phyloP scores from a whole-genome alignment of 1,140 invertebrate species.

The Sycobia sp. region DNA sequence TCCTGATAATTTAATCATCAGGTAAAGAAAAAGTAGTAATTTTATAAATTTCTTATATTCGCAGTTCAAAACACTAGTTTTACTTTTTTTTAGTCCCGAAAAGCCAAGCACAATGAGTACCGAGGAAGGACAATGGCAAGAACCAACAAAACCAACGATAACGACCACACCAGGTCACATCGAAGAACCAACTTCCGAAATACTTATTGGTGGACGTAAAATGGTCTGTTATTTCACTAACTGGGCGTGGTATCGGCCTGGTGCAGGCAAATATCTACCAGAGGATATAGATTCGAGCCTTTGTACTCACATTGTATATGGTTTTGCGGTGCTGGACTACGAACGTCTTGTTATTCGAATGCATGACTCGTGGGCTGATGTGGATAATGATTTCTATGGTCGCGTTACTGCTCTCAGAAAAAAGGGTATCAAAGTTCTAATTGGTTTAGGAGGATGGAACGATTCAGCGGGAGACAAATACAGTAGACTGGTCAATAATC shows the following conservation, averaged over 20 bases:
- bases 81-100: not conserved
- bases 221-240: constrained; percentile 78
- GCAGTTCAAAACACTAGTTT: no score
- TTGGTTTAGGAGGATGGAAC: constrained; percentile 41
- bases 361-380: constrained; percentile 70
- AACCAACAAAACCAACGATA: not conserved
- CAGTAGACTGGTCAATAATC: constrained; percentile 75
- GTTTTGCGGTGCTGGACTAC: constrained; percentile 71
- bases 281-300: constrained; percentile 70
- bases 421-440: constrained; percentile 63
- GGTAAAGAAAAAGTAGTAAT: no score
- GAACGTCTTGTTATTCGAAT: constrained; percentile 64
- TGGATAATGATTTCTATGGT: constrained; percentile 73
- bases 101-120: not conserved
- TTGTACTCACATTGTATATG: constrained; percentile 78
- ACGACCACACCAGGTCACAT: constrained; percentile 1
- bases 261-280: constrained; percentile 69
- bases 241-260: constrained; percentile 75
- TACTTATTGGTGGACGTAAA: constrained; percentile 55
- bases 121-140: not conserved
- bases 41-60: no score
- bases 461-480: constrained; percentile 80
- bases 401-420: constrained; percentile 65
- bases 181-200: not conserved
- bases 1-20: not conserved